Evolutionary conservation across 2,113 vertebrate genomes (phyloP).

Genomic region (Forbesichthys papilliferus): DNA sequence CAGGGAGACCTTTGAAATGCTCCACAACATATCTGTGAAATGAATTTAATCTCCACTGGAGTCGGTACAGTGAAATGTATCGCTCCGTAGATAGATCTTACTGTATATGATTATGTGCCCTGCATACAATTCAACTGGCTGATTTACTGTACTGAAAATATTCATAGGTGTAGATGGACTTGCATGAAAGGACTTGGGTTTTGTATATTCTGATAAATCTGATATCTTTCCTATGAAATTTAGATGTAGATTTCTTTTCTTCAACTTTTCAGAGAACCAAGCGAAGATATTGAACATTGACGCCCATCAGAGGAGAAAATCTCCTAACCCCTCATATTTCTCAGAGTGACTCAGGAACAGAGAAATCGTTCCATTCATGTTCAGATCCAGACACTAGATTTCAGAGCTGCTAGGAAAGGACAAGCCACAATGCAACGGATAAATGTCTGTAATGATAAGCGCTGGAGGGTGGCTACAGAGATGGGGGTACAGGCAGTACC

Average conservation of each 20-base stretch:
- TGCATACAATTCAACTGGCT: too few relatives aligned
- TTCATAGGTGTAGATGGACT: constrained; percentile 1
- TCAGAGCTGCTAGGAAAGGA: background rate
- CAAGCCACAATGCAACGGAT: background rate
- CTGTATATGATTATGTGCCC: too few relatives aligned
- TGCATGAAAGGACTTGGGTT: constrained; percentile 8
- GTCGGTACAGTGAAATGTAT: constrained; percentile 15
- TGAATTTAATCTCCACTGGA: constrained; percentile 36
- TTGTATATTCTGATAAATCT: constrained; percentile 6
- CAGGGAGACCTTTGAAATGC: constrained; percentile 39
- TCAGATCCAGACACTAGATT: background rate
- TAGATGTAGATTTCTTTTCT: background rate
- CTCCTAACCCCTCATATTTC: background rate
- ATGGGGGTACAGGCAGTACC: constrained; percentile 16
- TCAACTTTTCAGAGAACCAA: background rate
- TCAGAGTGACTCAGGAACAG: background rate
- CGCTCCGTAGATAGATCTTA: background rate
- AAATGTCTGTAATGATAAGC: constrained; percentile 19
- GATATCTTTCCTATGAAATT: constrained; percentile 1
- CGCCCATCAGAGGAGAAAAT: background rate
- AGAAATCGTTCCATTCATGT: background rate
- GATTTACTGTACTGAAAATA: too few relatives aligned
- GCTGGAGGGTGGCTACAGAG: constrained; percentile 12
- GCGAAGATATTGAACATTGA: constrained; percentile 1
- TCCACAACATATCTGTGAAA: constrained; percentile 28